phyloP scores from a whole-genome alignment of 2,888 invertebrate genomes.

The Hydropsyche betteni region DNA sequence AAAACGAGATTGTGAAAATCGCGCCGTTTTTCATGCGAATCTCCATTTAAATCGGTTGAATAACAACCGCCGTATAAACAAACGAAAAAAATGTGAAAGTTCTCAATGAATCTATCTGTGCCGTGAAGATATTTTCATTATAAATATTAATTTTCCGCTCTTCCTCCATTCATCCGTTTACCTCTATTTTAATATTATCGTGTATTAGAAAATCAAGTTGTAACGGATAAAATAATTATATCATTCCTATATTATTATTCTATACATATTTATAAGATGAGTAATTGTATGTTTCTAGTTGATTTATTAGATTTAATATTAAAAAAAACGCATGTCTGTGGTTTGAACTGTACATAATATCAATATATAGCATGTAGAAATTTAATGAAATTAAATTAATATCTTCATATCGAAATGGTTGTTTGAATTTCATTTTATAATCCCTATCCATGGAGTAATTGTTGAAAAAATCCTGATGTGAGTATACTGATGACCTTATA shows the following conservation, averaged over 20 bases:
- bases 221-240: constrained; percentile 28
- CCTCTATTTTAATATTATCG: neutral
- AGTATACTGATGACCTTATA: too few species aligned
- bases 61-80: too few species aligned
- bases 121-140: too few species aligned
- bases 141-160: too few species aligned
- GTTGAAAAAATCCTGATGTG: too few species aligned
- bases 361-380: constrained; percentile 25
- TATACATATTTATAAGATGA: constrained; percentile 12
- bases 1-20: too few species aligned
- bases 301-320: constrained; percentile 25
- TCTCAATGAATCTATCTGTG: too few species aligned
- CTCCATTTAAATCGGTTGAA: too few species aligned
- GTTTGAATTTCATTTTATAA: neutral
- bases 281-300: constrained; percentile 18
- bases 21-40: too few species aligned
- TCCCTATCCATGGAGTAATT: too few species aligned
- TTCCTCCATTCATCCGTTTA: too few species aligned
- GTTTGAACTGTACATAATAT: constrained; percentile 31
- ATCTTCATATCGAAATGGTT: constrained; percentile 30
- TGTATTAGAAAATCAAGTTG: constrained; percentile 21
- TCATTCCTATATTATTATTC: constrained; percentile 27
- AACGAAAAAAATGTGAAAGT: too few species aligned
- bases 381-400: constrained; percentile 33
- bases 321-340: constrained; percentile 24